Evolutionary conservation across 2,888 invertebrate species (phyloP).

Genomic region (Schizaphis graminum): DNA sequence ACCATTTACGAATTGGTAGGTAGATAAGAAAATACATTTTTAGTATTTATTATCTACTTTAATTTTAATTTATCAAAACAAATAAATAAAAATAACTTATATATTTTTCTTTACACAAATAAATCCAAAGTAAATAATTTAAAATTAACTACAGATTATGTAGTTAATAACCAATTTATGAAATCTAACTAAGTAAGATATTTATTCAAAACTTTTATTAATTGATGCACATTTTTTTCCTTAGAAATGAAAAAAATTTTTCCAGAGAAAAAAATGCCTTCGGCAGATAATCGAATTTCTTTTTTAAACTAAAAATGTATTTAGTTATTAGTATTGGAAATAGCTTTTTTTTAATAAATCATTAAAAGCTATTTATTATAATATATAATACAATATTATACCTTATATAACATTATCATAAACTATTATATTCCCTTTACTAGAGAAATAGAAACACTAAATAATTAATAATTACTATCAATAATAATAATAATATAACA

Average conservation of each 20-base stretch:
- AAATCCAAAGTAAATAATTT: not conserved
- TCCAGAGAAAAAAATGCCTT: not conserved
- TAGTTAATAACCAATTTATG: not conserved
- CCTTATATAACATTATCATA: not conserved
- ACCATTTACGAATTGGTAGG: not conserved
- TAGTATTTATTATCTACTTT: no score
- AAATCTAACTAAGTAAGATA: not conserved
- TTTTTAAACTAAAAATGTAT: not conserved
- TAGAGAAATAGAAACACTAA: not conserved
- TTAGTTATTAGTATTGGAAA: not conserved
- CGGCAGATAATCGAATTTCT: not conserved
- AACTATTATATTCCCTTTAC: not conserved
- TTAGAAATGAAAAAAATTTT: not conserved
- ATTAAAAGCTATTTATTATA: not conserved
- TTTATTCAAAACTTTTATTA: not conserved
- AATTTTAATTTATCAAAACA: no score
- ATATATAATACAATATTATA: not conserved
- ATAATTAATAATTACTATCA: not conserved
- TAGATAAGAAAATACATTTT: not conserved
- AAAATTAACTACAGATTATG: not conserved
- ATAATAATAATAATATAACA: not conserved
- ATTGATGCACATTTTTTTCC: not conserved
- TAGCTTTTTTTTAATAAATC: no score
- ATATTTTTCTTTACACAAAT: not conserved
- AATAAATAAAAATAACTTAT: no score